phyloP scores from a whole-genome alignment of 2,797 vertebrate species.

The Muscicapa striata region DNA sequence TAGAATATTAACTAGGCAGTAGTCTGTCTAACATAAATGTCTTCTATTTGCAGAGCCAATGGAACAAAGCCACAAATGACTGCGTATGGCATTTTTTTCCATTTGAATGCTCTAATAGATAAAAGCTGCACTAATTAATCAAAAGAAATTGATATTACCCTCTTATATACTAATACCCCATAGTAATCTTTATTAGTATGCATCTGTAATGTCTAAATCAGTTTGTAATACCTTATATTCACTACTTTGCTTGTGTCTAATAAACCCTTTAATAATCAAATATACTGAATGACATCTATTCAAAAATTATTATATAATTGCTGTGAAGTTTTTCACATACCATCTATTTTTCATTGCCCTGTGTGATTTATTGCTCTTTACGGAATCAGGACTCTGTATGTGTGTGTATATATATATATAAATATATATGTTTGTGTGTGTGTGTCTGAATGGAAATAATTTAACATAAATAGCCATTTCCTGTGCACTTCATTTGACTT shows the following conservation, averaged over 20 bases:
- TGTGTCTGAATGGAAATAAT: not conserved
- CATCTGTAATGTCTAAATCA: not conserved
- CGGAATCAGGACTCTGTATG: not conserved
- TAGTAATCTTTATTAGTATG: not conserved
- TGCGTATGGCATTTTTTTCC: constrained; percentile 85
- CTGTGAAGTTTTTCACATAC: not conserved
- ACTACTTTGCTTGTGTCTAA: not conserved
- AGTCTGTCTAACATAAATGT: constrained; percentile 72
- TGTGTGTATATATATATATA: not conserved
- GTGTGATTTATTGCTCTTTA: not conserved
- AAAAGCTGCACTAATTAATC: not conserved
- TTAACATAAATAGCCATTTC: not conserved
- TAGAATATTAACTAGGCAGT: not conserved
- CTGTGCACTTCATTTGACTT: not conserved
- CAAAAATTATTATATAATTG: not conserved
- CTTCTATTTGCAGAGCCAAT: constrained; percentile 84
- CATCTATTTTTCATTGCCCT: not conserved
- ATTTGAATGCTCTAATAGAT: constrained; percentile 5
- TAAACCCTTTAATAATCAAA: not conserved
- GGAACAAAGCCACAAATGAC: constrained; percentile 83
- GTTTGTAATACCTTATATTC: not conserved
- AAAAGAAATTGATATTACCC: not conserved
- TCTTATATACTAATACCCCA: not conserved
- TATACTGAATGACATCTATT: not conserved
- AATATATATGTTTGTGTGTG: rapidly evolving